phyloP scores from a whole-genome alignment of 2,113 vertebrate species.

The Bagarius yarrelli region DNA sequence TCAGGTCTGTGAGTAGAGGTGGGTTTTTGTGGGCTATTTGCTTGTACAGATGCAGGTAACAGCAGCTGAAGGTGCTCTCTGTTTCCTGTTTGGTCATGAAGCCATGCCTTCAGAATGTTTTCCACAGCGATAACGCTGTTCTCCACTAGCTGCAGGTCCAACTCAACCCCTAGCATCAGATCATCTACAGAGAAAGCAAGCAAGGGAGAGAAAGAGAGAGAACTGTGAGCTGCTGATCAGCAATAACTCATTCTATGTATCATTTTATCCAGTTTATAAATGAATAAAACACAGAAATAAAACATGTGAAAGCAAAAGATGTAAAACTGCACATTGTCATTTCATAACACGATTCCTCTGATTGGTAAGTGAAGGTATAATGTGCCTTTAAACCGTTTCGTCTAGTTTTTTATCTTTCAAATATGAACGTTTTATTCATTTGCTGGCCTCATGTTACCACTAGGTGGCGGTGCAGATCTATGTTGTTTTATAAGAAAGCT shows the following conservation, averaged over 20 bases:
- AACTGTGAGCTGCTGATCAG: too few species aligned
- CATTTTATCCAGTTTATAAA: too few species aligned
- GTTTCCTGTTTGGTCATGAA: constrained; percentile 80
- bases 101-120: constrained; percentile 84
- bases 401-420: background rate
- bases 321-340: background rate
- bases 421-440: background rate
- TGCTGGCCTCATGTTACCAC: constrained; percentile 23
- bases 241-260: too few species aligned
- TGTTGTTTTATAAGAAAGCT: background rate
- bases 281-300: background rate
- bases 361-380: background rate
- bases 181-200: constrained; percentile 63
- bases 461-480: constrained; percentile 37
- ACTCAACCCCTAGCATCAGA: constrained; percentile 76
- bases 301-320: background rate
- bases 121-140: constrained; percentile 81
- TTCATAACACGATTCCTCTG: background rate
- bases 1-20: constrained; percentile 46
- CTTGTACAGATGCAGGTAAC: constrained; percentile 71
- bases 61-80: constrained; percentile 86
- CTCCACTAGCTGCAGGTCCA: constrained; percentile 80
- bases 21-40: constrained; percentile 28
- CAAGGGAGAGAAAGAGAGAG: constrained; percentile 1
- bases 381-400: background rate